Conservation (phyloP, 64 coral and sea anemone species). For the Acropora yongei region DNA sequence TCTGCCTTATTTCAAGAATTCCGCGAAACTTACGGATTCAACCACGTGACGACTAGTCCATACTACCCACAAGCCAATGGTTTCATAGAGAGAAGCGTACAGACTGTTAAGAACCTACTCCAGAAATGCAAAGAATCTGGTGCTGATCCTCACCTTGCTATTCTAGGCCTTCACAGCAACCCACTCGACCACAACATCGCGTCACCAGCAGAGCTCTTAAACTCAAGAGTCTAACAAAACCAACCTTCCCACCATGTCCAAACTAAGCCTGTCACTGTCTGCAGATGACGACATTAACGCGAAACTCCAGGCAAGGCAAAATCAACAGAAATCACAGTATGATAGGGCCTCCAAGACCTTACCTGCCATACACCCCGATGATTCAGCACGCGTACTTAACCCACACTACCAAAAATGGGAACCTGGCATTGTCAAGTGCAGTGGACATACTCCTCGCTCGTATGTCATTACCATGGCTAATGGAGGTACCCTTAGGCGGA, state of each 20-base stretch:
- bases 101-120: constrained; percentile 34
- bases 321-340: constrained; percentile 46
- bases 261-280: not conserved
- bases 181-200: constrained; percentile 50
- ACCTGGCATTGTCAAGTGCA: constrained; percentile 44
- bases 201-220: constrained; percentile 66
- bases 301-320: constrained; percentile 52
- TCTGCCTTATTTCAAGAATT: constrained; percentile 56
- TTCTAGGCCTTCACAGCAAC: constrained; percentile 17
- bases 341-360: constrained; percentile 29
- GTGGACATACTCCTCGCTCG: constrained; percentile 32
- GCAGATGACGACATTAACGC: constrained; percentile 8
- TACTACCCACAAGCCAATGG: constrained; percentile 36
- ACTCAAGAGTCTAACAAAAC: constrained; percentile 39
- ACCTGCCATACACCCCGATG: constrained; percentile 25
- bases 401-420: constrained; percentile 50
- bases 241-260: constrained; percentile 64
- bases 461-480: constrained; percentile 21
- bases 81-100: constrained; percentile 53
- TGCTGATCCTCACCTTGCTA: constrained; percentile 43
- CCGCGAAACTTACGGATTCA: constrained; percentile 34
- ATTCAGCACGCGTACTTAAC: constrained; percentile 33
- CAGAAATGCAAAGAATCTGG: constrained; percentile 72
- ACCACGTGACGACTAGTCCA: constrained; percentile 8
- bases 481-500: not conserved